Percentiles rank a stretch among this genome's conserved stretches.
Conservation (phyloP, 2,888 invertebrate species). For the Myopa testacea region DNA sequence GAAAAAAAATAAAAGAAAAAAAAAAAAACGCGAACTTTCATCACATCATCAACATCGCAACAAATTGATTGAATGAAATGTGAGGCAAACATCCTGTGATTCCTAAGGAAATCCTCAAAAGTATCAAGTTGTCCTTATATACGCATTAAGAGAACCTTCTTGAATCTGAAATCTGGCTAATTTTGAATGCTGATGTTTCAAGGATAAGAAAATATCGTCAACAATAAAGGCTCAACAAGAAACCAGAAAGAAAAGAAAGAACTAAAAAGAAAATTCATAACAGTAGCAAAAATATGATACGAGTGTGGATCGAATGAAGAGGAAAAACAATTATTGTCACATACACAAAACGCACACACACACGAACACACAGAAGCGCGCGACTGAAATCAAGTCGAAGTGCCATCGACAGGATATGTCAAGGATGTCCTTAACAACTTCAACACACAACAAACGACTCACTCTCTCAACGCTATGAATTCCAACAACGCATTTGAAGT, state of each 20-base stretch:
- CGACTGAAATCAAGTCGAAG: too few relatives aligned
- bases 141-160: background rate
- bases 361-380: background rate
- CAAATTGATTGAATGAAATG: background rate
- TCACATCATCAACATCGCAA: background rate
- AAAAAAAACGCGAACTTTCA: background rate
- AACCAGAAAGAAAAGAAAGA: too few relatives aligned
- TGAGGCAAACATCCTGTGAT: conserved; percentile 1
- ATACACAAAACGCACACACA: too few relatives aligned
- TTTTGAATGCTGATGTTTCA: background rate
- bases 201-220: too few relatives aligned
- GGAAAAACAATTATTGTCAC: too few relatives aligned
- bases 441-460: background rate
- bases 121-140: background rate
- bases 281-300: background rate
- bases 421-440: background rate
- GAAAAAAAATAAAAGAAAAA: background rate
- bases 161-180: background rate
- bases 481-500: too few relatives aligned
- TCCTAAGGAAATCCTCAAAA: background rate
- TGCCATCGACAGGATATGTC: background rate
- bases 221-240: too few relatives aligned
- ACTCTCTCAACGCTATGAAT: too few relatives aligned
- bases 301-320: too few relatives aligned
- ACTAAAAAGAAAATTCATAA: background rate